These are phyloP conservation scores for Carassius carassius DNA, from an alignment of 2,113 vertebrate genomes.

Conservation along the genomic window DNA sequence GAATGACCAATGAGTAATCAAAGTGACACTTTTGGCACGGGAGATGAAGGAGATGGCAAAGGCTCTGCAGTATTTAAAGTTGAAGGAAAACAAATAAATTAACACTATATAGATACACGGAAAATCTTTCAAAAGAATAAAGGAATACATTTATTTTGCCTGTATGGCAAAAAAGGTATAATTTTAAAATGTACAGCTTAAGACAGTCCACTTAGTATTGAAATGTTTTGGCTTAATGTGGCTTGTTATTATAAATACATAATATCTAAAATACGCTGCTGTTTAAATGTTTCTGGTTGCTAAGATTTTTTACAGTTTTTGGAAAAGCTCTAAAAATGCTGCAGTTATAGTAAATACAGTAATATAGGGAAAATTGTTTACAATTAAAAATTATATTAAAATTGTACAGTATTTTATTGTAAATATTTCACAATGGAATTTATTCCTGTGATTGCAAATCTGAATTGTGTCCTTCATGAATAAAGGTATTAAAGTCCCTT, in stretches of 20 bases:
- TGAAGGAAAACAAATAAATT: not conserved
- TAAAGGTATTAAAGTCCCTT: no score
- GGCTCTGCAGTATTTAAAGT: not conserved
- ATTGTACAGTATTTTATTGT: not conserved
- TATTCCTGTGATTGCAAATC: not conserved
- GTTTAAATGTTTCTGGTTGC: not conserved
- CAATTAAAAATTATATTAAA: not conserved
- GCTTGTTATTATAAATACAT: not conserved
- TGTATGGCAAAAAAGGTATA: not conserved
- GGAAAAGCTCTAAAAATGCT: no score
- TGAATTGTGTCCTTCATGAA: no score
- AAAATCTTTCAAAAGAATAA: not conserved
- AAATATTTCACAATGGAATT: not conserved
- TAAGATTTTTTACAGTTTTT: not conserved
- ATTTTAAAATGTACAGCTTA: not conserved
- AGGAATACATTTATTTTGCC: not conserved
- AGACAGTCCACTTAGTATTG: not conserved
- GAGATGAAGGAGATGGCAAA: not conserved
- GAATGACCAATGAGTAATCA: constrained; percentile 31
- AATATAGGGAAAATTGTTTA: not conserved
- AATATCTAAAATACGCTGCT: not conserved
- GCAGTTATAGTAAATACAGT: not conserved
- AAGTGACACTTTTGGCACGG: constrained; percentile 22
- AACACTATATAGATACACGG: not conserved
- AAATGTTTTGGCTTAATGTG: not conserved